Conservation (phyloP, 2,797 vertebrate genomes). For the Sebastes diaconus region DNA sequence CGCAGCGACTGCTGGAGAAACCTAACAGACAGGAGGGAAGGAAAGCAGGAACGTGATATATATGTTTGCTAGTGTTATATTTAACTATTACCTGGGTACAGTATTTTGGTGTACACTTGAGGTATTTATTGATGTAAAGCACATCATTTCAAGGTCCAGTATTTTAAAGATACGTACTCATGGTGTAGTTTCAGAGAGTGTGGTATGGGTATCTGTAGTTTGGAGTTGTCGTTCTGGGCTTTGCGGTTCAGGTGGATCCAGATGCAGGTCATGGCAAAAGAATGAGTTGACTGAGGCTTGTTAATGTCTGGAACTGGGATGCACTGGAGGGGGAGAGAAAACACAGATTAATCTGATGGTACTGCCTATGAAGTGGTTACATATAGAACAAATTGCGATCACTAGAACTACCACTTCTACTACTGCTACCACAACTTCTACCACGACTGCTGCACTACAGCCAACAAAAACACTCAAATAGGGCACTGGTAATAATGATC, state of each 20-base stretch:
- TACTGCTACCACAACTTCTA: too few relatives aligned
- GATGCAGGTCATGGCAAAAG: constrained; percentile 99
- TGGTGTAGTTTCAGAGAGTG: constrained; percentile 98
- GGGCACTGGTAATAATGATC: neutral
- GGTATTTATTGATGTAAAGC: neutral
- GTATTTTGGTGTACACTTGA: neutral
- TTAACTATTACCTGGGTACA: neutral
- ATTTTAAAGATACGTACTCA: constrained; percentile 80
- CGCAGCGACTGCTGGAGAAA: constrained; percentile 97
- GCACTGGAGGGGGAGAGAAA: constrained; percentile 78
- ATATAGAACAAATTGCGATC: neutral
- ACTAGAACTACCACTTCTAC: neutral
- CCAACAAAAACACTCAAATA: neutral
- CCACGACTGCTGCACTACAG: neutral
- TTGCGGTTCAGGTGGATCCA: constrained; percentile 99
- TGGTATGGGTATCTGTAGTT: constrained; percentile 97
- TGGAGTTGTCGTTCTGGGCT: constrained; percentile 96
- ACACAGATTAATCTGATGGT: neutral
- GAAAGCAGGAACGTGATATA: neutral
- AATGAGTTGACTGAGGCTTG: constrained; percentile 98
- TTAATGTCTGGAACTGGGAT: constrained; percentile 99
- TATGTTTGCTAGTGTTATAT: neutral
- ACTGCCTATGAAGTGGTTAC: neutral
- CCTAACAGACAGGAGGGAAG: constrained; percentile 67
- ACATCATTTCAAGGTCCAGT: neutral